phyloP scores from a whole-genome alignment of 2,797 vertebrate genomes.

The Luscinia megarhynchos region DNA sequence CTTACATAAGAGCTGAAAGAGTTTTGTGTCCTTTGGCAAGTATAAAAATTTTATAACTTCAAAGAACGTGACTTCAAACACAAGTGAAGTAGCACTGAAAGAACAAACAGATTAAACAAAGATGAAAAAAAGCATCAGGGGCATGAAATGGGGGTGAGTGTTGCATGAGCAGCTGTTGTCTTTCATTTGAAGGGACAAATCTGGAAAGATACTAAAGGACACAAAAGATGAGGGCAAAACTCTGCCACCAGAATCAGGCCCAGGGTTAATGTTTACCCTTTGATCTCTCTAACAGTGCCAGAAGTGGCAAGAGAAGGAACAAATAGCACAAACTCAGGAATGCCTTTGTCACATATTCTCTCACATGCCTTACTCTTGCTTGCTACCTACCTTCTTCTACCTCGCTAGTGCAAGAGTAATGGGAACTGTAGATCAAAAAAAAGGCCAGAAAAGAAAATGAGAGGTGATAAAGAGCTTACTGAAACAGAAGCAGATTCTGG shows the following conservation, averaged over 20 bases:
- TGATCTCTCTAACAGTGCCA: not conserved
- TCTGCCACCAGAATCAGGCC: not conserved
- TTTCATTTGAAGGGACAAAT: not conserved
- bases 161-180: not conserved
- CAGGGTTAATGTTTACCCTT: not conserved
- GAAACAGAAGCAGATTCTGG: not conserved
- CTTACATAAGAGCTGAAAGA: constrained; percentile 57
- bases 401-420: not conserved
- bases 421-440: not conserved
- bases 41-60: constrained; percentile 71
- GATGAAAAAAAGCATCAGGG: constrained; percentile 48
- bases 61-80: constrained; percentile 74
- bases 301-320: constrained; percentile 16
- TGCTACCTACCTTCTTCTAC: not conserved
- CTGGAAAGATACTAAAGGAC: constrained; percentile 27
- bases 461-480: not conserved
- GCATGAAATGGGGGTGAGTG: not conserved
- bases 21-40: constrained; percentile 64
- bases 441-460: not conserved
- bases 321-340: not conserved
- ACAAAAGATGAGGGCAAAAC: not conserved
- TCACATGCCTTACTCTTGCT: not conserved
- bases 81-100: constrained; percentile 52
- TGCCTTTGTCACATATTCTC: not conserved
- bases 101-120: constrained; percentile 62